Conservation (phyloP, 30 jellyfish, hydroid and myxozoan genomes). For the Cassiopea andromeda region DNA sequence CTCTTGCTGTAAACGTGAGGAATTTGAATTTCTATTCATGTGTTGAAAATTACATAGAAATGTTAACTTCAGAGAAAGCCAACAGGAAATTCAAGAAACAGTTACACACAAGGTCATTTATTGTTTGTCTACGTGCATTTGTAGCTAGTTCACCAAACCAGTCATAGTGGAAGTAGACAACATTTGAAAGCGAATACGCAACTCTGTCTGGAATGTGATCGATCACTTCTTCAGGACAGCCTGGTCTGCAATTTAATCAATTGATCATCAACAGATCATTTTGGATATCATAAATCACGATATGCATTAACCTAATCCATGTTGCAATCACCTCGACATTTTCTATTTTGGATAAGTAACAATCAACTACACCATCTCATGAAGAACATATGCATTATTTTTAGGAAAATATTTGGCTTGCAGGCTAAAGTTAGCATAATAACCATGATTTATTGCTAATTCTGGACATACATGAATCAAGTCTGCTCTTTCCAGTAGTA, state of each 20-base stretch:
- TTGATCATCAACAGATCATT: not conserved
- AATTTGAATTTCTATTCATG: too few species aligned
- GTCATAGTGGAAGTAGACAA: conserved; percentile 38
- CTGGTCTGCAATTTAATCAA: conserved; percentile 8
- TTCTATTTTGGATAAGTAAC: too few species aligned
- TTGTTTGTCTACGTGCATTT: conserved; percentile 18
- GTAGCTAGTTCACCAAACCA: conserved; percentile 51
- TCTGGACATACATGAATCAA: too few species aligned
- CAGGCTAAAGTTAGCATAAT: too few species aligned
- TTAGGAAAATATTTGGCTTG: too few species aligned
- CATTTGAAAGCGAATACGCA: conserved; percentile 60
- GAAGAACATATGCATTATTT: too few species aligned
- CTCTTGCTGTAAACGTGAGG: too few species aligned
- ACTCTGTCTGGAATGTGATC: conserved; percentile 69
- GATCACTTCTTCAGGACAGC: conserved; percentile 61
- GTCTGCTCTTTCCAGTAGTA: too few species aligned
- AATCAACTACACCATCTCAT: too few species aligned
- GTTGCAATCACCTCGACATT: not conserved
- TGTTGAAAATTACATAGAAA: not conserved
- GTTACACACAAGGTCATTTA: conserved; percentile 42
- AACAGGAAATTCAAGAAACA: not conserved
- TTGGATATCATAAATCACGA: too few species aligned
- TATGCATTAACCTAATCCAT: not conserved
- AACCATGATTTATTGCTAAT: too few species aligned
- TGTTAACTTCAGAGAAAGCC: not conserved